Evolutionary conservation across 2,113 vertebrate genomes (phyloP), one percentile per base, ranked within the genome.

Genomic region (Oceanites oceanicus): DNA sequence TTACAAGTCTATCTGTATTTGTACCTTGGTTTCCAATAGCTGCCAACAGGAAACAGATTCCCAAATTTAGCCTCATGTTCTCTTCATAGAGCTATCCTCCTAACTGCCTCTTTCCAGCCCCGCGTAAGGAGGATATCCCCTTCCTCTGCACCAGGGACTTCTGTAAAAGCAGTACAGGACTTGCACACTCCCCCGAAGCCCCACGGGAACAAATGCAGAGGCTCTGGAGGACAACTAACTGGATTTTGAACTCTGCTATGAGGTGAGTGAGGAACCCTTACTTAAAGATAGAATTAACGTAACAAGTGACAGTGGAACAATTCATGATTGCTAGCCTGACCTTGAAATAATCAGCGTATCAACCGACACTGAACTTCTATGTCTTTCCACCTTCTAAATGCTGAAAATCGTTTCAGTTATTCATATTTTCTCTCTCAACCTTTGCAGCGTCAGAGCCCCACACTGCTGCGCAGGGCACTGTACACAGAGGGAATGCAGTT

Each of bases 241-340:
- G 14, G 7, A 32, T 27, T 67, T 6, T 27, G 18, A 58, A 26
- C 23, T 38, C 50, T 66, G 50, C 59, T 49, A 8, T 5, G 18
- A 38, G 14, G 9, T n/a, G 29, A 78, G 18, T 8, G 47, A 58
- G 55, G 15, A 93, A 18, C 10, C 23, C 52, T 63, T 14, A 27
- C 19, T 42, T 25, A n/a, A 36, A 10, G 4, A 32, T 1, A 56
- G 34, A 67, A n/a, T 22, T 22, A 38, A 38, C 0, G 0, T 5
- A 44, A 17, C 0, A 0, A 88, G 23, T 27, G 30, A 56, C 49
- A 79, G 58, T 1, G 4, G 40, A 59, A 66, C 47, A 65, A 32
- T 2, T 20, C 18, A 30, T 3, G 2, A 19, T 4, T 38, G 56
- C 50, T 36, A 42, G 30, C 27, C 77, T 50, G 72, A 62, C 67